Evolutionary conservation across 2,888 invertebrate species (phyloP), one percentile per base, ranked within the genome.

Genomic region (Pandemis corylana): DNA sequence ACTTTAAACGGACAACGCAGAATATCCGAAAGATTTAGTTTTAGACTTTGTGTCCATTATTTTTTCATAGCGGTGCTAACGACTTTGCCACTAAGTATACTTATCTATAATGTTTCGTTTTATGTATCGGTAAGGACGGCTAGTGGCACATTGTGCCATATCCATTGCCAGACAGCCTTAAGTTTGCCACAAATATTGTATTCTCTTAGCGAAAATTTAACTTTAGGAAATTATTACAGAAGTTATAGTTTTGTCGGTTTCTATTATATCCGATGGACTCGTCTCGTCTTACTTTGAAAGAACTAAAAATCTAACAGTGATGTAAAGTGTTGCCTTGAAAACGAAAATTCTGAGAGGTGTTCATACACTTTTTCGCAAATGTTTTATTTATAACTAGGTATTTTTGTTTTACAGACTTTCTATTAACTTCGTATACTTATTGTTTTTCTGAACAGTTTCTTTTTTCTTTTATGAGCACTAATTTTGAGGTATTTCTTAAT

Each of bases 131-230:
- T 82, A 82, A 83, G 82, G 81, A 77, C 79, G 80, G 84, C 82
- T 86, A 83, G 83, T 77, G 83, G 82, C 85, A 83, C 83, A 72
- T 12, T 51, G 78, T 82, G 85, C 86, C 86, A 83, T 86, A 82
- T 79, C 78, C 78, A 77, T 84, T 82, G 82, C 83, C 82, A 82
- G 80, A 81, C 81, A 80, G 82, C 82, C 83, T 80, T 78, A 67
- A 74, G 68, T 80, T 85, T 84, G 85, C 85, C 85, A 85, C 81
- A 69, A 77, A 76, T 78, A 70, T 62, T 68, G 64, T 68, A 76
- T 75, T 74, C 65, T 71, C 72, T 76, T 76, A 67, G 51, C 36
- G 68, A 74, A 72, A 46, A 56, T 59, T 51, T 44, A 51, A 28
- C 68, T 75, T 76, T 68, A 73, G 66, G 59, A 71, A 76, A 63